Percentiles rank a stretch among this genome's conserved stretches.
phyloP scores from a whole-genome alignment of 2,113 vertebrate genomes.

The Calyptomena viridis region DNA sequence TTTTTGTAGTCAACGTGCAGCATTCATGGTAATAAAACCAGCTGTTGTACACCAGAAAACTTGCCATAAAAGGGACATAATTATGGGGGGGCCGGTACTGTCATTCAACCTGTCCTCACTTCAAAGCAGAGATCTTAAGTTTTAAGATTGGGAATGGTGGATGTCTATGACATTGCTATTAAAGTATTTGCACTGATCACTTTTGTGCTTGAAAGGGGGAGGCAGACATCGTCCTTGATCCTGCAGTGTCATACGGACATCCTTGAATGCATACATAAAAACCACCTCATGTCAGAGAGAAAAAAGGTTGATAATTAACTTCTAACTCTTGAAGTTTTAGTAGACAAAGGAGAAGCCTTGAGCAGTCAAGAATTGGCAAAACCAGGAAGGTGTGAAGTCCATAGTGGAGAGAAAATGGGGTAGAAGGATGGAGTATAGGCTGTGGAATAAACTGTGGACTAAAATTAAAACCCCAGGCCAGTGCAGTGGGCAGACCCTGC shows the following conservation, averaged over 20 bases:
- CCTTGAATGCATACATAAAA: neutral
- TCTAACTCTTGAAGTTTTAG: neutral
- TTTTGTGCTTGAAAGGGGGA: constrained; percentile 8
- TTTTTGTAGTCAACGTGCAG: constrained; percentile 21
- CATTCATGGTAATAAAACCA: constrained; percentile 55
- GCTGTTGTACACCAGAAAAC: constrained; percentile 46
- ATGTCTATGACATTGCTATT: constrained; percentile 21
- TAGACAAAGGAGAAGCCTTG: neutral
- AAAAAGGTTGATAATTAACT: neutral
- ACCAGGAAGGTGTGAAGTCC: neutral
- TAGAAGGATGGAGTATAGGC: neutral
- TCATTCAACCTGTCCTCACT: constrained; percentile 31
- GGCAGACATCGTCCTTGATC: neutral
- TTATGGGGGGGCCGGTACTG: neutral
- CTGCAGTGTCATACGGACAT: neutral
- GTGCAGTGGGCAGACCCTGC: neutral
- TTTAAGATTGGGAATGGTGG: constrained; percentile 48
- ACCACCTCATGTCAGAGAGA: neutral
- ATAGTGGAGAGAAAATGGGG: neutral
- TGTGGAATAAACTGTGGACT: neutral
- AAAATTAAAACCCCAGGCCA: neutral
- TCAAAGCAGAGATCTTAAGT: constrained; percentile 37
- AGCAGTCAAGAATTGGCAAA: neutral
- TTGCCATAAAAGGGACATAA: constrained; percentile 10
- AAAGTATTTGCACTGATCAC: constrained; percentile 54